Conservation (phyloP, 2,113 vertebrate genomes). For the Syngnathus typhle region DNA sequence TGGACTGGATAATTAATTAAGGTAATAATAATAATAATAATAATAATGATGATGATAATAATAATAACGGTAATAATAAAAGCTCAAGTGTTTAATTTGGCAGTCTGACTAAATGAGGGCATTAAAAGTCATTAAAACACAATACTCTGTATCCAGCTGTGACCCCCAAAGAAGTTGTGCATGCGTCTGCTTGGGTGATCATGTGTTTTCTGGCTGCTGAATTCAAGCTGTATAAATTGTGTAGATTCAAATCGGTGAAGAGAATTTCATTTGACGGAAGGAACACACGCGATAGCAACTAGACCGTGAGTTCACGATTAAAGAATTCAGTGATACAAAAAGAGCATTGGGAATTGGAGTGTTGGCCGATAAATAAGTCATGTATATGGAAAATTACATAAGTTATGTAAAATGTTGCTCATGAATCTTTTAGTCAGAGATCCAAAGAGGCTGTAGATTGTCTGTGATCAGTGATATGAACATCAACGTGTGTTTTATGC, state of each 20-base stretch:
- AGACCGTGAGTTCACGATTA: conserved; percentile 7
- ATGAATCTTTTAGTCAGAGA: conserved; percentile 29
- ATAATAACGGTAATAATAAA: neutral
- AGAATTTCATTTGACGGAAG: conserved; percentile 8
- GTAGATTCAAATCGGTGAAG: neutral
- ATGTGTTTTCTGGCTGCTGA: neutral
- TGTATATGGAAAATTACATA: conserved; percentile 20
- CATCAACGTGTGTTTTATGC: neutral
- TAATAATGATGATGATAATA: no score
- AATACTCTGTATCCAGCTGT: conserved; percentile 37
- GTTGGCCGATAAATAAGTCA: conserved; percentile 23
- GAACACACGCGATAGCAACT: conserved; percentile 4
- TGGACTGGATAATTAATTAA: no score
- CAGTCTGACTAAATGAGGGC: conserved; percentile 19
- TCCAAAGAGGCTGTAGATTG: conserved; percentile 15
- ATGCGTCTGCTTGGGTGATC: conserved; percentile 9
- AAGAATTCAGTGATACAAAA: neutral
- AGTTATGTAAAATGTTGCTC: conserved; percentile 19
- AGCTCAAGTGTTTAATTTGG: conserved; percentile 21
- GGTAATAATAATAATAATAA: no score
- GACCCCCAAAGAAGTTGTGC: conserved; percentile 25
- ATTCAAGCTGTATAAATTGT: conserved; percentile 24
- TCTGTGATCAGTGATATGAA: conserved; percentile 1
- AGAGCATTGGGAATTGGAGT: conserved; percentile 14
- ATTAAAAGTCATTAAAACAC: conserved; percentile 36